Evolutionary conservation across 2,113 vertebrate genomes (phyloP).

Genomic region (Prunella fulvescens): DNA sequence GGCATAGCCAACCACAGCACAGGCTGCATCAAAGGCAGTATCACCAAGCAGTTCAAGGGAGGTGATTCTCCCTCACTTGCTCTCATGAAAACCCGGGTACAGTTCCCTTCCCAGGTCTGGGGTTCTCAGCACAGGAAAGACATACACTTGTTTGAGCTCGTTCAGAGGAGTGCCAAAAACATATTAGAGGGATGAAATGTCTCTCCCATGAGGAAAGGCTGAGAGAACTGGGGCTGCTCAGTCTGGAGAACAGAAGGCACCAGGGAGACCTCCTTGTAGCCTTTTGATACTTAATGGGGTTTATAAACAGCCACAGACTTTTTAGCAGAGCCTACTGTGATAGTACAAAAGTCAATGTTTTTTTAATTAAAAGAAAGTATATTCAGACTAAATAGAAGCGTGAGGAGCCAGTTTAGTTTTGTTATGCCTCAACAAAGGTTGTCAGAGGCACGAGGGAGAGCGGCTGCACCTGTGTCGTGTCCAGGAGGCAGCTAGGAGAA

Average conservation of each 20-base stretch:
- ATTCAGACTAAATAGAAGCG: background rate
- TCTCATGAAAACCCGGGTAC: background rate
- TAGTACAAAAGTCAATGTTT: background rate
- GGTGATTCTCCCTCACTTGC: background rate
- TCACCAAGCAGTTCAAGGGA: background rate
- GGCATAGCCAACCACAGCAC: background rate
- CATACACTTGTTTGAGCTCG: rapidly evolving
- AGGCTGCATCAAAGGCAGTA: background rate
- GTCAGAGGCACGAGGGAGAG: background rate
- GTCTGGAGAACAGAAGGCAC: background rate
- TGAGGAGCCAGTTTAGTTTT: background rate
- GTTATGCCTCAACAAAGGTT: background rate
- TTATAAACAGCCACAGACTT: background rate
- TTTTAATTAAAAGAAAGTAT: background rate
- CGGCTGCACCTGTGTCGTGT: too few species aligned
- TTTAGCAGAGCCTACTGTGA: background rate
- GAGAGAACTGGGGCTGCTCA: background rate
- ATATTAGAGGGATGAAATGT: too few species aligned
- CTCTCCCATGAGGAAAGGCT: background rate
- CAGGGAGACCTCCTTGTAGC: background rate
- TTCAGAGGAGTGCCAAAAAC: background rate
- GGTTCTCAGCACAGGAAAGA: background rate
- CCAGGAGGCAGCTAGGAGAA: background rate
- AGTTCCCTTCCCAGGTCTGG: background rate
- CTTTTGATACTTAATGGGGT: background rate